Conservation (phyloP, 37 sponge, comb jelly and placozoan species). For the Dysidea cf. avara region DNA sequence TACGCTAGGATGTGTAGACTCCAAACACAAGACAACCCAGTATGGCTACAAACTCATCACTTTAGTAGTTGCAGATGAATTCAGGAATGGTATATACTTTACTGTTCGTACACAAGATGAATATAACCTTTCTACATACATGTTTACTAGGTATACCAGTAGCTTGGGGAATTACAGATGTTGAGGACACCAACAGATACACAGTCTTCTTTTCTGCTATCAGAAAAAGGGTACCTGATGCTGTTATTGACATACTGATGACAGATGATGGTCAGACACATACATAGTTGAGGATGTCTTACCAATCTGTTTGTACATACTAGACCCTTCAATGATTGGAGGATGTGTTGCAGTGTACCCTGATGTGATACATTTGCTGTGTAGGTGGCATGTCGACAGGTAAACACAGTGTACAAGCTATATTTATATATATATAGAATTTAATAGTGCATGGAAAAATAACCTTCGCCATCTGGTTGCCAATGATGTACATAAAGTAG, state of each 20-base stretch:
- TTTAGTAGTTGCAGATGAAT: conserved; percentile 26
- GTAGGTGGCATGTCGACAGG: conserved; percentile 16
- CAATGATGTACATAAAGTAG: neutral
- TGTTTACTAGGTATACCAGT: conserved; percentile 7
- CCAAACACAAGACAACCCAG: conserved; percentile 21
- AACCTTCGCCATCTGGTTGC: neutral
- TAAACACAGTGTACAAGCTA: neutral
- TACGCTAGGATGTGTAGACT: neutral
- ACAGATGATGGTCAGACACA: conserved; percentile 8
- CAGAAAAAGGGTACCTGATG: neutral
- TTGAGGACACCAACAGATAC: neutral
- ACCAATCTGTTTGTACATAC: too few relatives aligned
- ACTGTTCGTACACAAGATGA: too few relatives aligned
- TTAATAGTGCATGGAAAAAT: neutral
- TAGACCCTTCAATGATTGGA: neutral
- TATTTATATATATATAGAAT: neutral
- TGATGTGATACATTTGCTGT: neutral
- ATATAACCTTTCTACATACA: too few relatives aligned
- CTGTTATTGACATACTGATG: neutral
- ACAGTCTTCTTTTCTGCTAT: neutral
- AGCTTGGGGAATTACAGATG: conserved; percentile 4
- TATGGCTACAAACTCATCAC: conserved; percentile 23
- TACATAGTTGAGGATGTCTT: neutral
- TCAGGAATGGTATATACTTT: conserved; percentile 6
- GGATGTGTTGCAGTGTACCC: conserved; percentile 2